Evolutionary conservation across 2,113 vertebrate species (phyloP), one percentile per base, ranked within the genome.

Genomic region (Oncorhynchus tshawytscha): DNA sequence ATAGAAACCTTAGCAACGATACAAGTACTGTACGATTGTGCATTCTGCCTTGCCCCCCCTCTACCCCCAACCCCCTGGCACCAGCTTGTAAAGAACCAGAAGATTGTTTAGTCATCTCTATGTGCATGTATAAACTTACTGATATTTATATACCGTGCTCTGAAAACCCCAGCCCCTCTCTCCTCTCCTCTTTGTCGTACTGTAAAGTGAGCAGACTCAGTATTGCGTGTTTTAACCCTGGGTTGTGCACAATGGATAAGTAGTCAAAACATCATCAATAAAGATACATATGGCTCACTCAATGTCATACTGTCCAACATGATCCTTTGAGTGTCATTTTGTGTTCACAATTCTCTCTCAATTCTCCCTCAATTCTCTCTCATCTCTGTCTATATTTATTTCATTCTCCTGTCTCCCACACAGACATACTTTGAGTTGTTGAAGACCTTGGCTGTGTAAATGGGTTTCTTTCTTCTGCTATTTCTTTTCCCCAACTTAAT

Each of bases 171-270:
- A 71, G 29, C 60, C 71, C 57, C 16, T n/a, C 31, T 8, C 6
- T 15, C n/a, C 13, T 62, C 16, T 24, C 49, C 7, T 51, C 49
- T 87, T 89, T 87, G 90, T 93, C 71, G 82, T 89, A 77, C 88
- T 88, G 90, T 94, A 92, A 18, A 91, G 87, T 88, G 88, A 91
- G 82, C 92, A 85, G 90, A 90, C 70, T 90, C 84, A 78, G 31
- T 93, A 91, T 90, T 93, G 91, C 91, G 91, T 92, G 88, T 93
- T 81, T 92, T 80, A 78, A 90, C 87, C 88, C 88, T 90, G 90
- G 91, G 87, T 87, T 79, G 85, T 91, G 90, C 90, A 89, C 91
- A 91, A 82, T 94, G 92, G 92, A 93, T 88, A 86, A 91, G 79
- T 90, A 86, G 89, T 82, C 89, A 67, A 84, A 87, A 90, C 88